Evolutionary conservation across 2,888 invertebrate species (phyloP), one percentile per base, ranked within the genome.

Genomic region (Drosophila engyochracea): DNA sequence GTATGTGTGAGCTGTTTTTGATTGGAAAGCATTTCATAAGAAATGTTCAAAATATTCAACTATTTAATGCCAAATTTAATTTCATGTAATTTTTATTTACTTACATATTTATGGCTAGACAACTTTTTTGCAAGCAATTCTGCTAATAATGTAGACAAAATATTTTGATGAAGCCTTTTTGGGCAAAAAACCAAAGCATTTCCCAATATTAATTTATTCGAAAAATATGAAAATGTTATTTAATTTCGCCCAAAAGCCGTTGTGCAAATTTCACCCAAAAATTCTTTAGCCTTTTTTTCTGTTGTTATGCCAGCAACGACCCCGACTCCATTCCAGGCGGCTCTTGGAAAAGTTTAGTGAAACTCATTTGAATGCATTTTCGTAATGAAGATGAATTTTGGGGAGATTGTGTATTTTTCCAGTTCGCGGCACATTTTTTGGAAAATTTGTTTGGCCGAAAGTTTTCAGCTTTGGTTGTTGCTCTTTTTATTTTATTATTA

Each of bases 391-490:
- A 86, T 83, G 82, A 86, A 85, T 86, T 83, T 47, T 47, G 47
- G 82, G 82, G 70, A 88, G 89, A 88, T 85, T 89, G 89, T 87
- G 85, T 87, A 87, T 87, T 87, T 89, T 89, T 87, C 87, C 87
- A 77, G 87, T 85, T 83, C 79, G 81, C 74, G 79, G 77, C 81
- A 80, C 89, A 85, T 75, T 76, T 86, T 82, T 77, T 77, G 82
- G 74, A 68, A 72, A 69, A 79, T 79, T 47, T 83, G 82, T 79
- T 73, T 85, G 74, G 54, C 70, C 74, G 84, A 82, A 85, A 73
- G 47, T 47, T 82, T 85, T 65, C 61, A 60, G 77, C 47, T 25
- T 72, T 87, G 76, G 61, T 78, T 16, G 16, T 16, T 25, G 25
- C 25, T 16, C 9, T 75, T 69, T 81, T 68, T 49, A 47, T 25